Evolutionary conservation across 1,140 invertebrate genomes (phyloP).

Genomic region (Macrocentrus cingulum): DNA sequence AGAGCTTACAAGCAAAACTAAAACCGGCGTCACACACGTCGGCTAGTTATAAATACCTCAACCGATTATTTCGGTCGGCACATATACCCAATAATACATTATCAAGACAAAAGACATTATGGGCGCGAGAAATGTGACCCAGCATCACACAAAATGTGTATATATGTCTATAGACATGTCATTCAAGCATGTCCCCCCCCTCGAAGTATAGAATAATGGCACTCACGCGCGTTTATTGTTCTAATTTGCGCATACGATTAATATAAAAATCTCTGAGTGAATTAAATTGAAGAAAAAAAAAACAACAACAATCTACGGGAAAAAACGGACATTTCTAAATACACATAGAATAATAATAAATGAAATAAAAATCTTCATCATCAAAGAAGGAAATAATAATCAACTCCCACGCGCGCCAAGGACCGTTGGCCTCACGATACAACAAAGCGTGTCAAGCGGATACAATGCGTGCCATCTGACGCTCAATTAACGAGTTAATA

Average conservation of each 20-base stretch:
- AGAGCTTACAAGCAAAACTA: not conserved
- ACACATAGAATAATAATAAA: slow-evolving; percentile 21
- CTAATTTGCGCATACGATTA: slow-evolving; percentile 59
- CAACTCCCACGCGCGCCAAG: slow-evolving; percentile 35
- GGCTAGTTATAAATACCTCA: not conserved
- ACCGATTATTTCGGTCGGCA: slow-evolving; percentile 9
- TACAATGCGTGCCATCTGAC: slow-evolving; percentile 56
- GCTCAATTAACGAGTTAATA: slow-evolving; percentile 61
- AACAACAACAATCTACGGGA: slow-evolving; percentile 29
- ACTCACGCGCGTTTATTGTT: slow-evolving; percentile 54
- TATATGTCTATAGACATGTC: slow-evolving; percentile 47
- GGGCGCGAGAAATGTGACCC: slow-evolving; percentile 16
- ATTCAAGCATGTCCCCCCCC: slow-evolving; percentile 37
- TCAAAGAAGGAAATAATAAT: slow-evolving; percentile 25
- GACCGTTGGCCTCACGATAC: slow-evolving; percentile 25
- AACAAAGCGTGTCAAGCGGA: slow-evolving; percentile 56
- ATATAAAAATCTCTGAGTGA: slow-evolving; percentile 1
- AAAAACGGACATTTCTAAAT: slow-evolving; percentile 30
- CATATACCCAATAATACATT: too few species aligned
- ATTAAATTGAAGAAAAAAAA: slow-evolving; percentile 17
- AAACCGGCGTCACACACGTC: not conserved
- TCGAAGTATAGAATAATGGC: slow-evolving; percentile 46
- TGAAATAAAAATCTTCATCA: too few species aligned
- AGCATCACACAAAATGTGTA: slow-evolving; percentile 24
- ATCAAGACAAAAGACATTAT: slow-evolving; percentile 16